These are phyloP conservation scores for Hemitrygon akajei DNA, from an alignment of 2,797 vertebrate genomes.

Conservation along the genomic window DNA sequence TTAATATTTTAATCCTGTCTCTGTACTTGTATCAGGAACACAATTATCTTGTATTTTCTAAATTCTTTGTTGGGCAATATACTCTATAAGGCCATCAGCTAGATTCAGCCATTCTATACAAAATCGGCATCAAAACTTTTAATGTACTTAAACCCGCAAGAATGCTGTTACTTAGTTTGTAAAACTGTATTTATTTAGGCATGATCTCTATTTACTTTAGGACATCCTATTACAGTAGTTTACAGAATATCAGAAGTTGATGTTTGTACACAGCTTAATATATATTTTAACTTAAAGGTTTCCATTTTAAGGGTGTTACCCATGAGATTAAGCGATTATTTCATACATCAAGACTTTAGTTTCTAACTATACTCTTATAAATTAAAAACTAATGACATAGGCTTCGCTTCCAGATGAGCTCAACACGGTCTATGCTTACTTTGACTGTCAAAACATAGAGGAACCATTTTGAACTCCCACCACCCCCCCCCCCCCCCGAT, in stretches of 20 bases:
- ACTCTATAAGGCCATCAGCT: not conserved
- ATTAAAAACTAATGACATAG: too few relatives aligned
- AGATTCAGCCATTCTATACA: not conserved
- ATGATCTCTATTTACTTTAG: not conserved
- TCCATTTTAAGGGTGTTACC: not conserved
- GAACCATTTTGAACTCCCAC: too few relatives aligned
- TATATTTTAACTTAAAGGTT: not conserved
- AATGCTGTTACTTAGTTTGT: not conserved
- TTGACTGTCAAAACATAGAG: too few relatives aligned
- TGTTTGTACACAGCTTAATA: not conserved
- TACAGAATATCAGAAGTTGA: not conserved
- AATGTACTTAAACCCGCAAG: not conserved
- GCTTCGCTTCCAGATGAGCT: too few relatives aligned
- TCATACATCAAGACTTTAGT: not conserved
- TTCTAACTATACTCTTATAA: too few relatives aligned
- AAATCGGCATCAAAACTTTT: not conserved
- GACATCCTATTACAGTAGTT: not conserved
- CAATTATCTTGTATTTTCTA: not conserved
- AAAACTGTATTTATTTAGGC: not conserved
- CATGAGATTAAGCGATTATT: not conserved
- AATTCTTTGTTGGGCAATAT: not conserved
- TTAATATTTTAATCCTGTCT: slow-evolving; percentile 26
- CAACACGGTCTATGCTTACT: too few relatives aligned
- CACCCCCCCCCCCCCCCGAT: too few relatives aligned
- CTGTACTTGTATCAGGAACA: not conserved